Conservation (phyloP, 2,888 invertebrate genomes). For the Cheilosia vernalis region DNA sequence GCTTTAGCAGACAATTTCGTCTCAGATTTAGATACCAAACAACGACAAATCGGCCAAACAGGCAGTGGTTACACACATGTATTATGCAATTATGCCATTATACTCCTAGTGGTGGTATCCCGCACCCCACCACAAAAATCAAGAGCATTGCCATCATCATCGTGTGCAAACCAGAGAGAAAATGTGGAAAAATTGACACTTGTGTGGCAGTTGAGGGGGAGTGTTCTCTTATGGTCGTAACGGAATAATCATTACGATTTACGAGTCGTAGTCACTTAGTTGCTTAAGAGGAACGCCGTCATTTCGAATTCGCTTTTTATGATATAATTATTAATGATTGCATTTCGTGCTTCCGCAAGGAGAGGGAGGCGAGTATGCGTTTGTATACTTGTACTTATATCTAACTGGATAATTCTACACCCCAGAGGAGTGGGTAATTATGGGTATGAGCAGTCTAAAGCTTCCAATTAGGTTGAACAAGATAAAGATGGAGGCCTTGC, state of each 20-base stretch:
- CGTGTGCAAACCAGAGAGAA: not conserved
- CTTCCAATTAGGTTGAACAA: slow-evolving; percentile 4
- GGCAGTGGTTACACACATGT: not conserved
- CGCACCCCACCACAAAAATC: not conserved
- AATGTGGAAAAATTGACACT: slow-evolving; percentile 8
- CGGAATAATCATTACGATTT: slow-evolving; percentile 29
- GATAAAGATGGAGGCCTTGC: too few relatives aligned
- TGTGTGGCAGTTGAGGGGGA: slow-evolving; percentile 4
- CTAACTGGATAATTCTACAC: slow-evolving; percentile 17
- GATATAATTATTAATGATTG: slow-evolving; percentile 48
- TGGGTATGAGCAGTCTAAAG: slow-evolving; percentile 14
- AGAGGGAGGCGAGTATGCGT: not conserved
- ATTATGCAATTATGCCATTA: slow-evolving; percentile 12
- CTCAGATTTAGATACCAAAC: not conserved
- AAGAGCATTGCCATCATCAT: not conserved
- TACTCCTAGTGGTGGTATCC: not conserved
- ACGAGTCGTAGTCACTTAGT: slow-evolving; percentile 19
- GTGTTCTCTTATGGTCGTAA: slow-evolving; percentile 5
- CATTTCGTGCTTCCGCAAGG: not conserved
- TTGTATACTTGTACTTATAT: not conserved
- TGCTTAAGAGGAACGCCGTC: not conserved
- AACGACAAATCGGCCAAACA: not conserved
- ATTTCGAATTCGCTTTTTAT: slow-evolving; percentile 22
- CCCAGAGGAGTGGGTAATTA: slow-evolving; percentile 4
- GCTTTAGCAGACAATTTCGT: not conserved